Evolutionary conservation across 2,888 invertebrate genomes (phyloP), one percentile per base, ranked within the genome.

Genomic region (Mesoligia furuncula): DNA sequence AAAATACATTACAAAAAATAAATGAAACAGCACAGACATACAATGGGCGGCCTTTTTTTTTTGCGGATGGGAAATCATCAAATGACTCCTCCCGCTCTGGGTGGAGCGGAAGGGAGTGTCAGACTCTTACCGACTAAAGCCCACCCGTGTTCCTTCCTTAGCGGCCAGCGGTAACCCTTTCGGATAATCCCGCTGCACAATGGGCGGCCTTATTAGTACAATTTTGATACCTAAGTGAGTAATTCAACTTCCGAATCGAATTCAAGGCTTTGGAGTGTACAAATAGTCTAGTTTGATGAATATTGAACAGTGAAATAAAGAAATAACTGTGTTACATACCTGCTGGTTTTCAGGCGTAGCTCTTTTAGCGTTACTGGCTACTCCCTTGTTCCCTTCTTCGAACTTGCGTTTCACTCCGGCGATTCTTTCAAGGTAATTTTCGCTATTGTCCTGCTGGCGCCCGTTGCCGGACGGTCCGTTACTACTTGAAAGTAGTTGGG

Each of bases 301-400:
- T 0, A 39, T 31, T 57, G 8, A 31, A 45, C 27, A 27, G 27
- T 45, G 48, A 42, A 42, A 31, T 62, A 24, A 27, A 36, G 7
- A 42, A 31, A 65, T 27, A 51, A 20, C 24, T 65, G 0, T 11
- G 45, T 15, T 57, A 39, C 64, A 79, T 81, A 97, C 97, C 96
- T 96, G 97, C 85, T 96, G 97, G 85, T 94, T 94, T 90, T 97
- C 97, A 91, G 96, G 96, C 75, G 96, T 95, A 80, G 95, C 92
- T 69, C 96, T 91, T 97, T 96, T 92, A 97, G 96, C 92, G 97
- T 97, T 93, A 97, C 97, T 89, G 97, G 96, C 87, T 97, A 96
- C 92, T 97, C 98, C 93, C 97, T 98, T 94, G 27, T 80, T 80
- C 94, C 97, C 90, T 95, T 98, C 96, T 27, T 96, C 96, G 67